These are phyloP conservation scores for Penaeus indicus DNA, from an alignment of 1,140 invertebrate species.

Conservation along the genomic window DNA sequence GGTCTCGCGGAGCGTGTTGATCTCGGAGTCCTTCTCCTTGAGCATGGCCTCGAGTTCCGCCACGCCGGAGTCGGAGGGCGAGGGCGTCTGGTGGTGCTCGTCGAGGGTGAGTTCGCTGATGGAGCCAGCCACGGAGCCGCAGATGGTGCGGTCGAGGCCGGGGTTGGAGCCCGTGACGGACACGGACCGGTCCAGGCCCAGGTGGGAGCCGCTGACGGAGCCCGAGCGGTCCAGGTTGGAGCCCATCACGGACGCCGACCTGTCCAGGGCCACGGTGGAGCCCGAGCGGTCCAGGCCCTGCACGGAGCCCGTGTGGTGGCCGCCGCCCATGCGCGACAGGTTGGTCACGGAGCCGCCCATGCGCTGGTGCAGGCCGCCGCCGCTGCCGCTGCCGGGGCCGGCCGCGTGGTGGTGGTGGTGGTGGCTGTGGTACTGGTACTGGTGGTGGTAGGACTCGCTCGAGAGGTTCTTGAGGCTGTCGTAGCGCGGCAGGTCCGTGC, in stretches of 20 bases:
- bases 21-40: constrained; percentile 81
- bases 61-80: constrained; percentile 85
- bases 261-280: constrained; percentile 53
- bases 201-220: constrained; percentile 67
- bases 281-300: constrained; percentile 54
- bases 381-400: constrained; percentile 24
- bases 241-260: constrained; percentile 56
- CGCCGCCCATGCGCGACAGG: constrained; percentile 58
- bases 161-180: constrained; percentile 60
- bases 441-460: constrained; percentile 51
- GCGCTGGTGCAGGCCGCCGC: constrained; percentile 61
- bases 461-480: constrained; percentile 71
- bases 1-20: constrained; percentile 80
- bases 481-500: constrained; percentile 64
- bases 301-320: constrained; percentile 50
- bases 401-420: constrained; percentile 42
- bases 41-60: constrained; percentile 83
- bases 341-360: constrained; percentile 66
- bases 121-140: constrained; percentile 56
- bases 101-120: constrained; percentile 60
- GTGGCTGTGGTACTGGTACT: constrained; percentile 42
- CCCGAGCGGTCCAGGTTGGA: constrained; percentile 66
- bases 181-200: constrained; percentile 66
- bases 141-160: constrained; percentile 53
- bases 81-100: constrained; percentile 77